Evolutionary conservation across 1,140 invertebrate species (phyloP), one percentile per base, ranked within the genome.

Genomic region (Periplaneta americana): DNA sequence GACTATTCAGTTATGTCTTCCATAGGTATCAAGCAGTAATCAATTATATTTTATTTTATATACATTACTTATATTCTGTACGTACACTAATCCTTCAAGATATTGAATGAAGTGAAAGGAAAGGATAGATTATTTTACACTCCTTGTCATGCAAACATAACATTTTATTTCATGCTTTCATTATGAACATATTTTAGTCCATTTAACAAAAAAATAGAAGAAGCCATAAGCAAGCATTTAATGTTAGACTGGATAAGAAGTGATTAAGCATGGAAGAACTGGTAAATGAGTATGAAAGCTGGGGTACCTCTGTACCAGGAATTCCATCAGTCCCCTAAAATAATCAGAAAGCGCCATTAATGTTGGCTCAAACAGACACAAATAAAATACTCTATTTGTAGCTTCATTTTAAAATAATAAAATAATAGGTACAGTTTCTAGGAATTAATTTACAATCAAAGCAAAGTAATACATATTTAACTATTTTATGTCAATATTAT

Each of bases 251-350:
- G 13, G 1, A 39, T 17, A 39, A 13, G 39, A 48, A 1, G 39
- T 48, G 39, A 48, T 34, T 28, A 78, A 36, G 36, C 34, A 28
- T 13, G 35, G 76, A 39, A 78, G 36, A 36, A 36, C 13, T 36
- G n/a, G 76, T 78, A 36, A 75, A 78, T 78, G 76, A 83, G 74
- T 83, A 83, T 32, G 48, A 81, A 81, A 83, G 74, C 37, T 82
- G 82, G 82, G 82, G 87, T 92, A 97, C 96, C 94, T 96, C 95
- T 90, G 93, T 91, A 85, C 96, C 96, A 86, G 96, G 96, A 87
- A 97, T 97, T 86, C 96, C 96, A 88, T 98, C 96, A 82, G 96
- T 97, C 84, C 96, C 96, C 96, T 97, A 92, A 86, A 91, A 92
- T 90, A 87, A 87, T 32, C 79, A 82, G 83, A 75, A 84, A 79